Base-by-base conservation (phyloP, 2,797 vertebrate genomes). In the Anabacerthia variegaticeps region DNA sequence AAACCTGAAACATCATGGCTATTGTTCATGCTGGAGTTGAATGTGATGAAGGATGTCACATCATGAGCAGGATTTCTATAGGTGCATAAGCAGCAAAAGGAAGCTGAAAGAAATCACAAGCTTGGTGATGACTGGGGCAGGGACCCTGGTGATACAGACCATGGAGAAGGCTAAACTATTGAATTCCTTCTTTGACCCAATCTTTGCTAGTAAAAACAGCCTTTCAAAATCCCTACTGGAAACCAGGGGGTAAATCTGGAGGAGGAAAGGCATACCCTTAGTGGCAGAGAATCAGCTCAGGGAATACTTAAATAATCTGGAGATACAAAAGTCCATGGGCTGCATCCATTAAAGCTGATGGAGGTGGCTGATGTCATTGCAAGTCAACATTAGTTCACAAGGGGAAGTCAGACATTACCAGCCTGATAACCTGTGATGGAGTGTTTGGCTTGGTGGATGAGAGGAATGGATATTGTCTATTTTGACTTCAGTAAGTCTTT, bases 281-380 rank as follows among this genome's bases (percentile, higher is more conserved):
- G 22, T 78, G 30, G 23, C 81, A 81, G n/a, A 85, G 27, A 20
- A 26, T 67, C n/a, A 88, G 10, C 10, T 71, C 12, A 34, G 32
- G 12, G 28, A 77, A 69, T 48, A 28, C 12, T 51, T 49, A 10
- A 51, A 22, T 34, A 52, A 68, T 43, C 22, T 46, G 34, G 23
- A 26, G 5, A 2, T 49, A 9, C 2, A 1, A 30, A 58, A 39
- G 1, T 72, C 30, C 8, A 3, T 43, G 10, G 39, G 12, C 17
- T 24, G 15, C 88, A 46, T 46, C 56, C 39, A 36, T 49, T 84
- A 67, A 74, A 76, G n/a, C 30, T 55, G 59, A 58, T 73, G 11
- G 27, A 63, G 22, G 9, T 20, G 28, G 10, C 51, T 69, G 54
- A 22, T 69, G 19, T 55, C 30, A 22, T 39, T 58, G 27, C 39